Evolutionary conservation across 1,140 invertebrate species (phyloP).

Genomic region (Portunus trituberculatus): DNA sequence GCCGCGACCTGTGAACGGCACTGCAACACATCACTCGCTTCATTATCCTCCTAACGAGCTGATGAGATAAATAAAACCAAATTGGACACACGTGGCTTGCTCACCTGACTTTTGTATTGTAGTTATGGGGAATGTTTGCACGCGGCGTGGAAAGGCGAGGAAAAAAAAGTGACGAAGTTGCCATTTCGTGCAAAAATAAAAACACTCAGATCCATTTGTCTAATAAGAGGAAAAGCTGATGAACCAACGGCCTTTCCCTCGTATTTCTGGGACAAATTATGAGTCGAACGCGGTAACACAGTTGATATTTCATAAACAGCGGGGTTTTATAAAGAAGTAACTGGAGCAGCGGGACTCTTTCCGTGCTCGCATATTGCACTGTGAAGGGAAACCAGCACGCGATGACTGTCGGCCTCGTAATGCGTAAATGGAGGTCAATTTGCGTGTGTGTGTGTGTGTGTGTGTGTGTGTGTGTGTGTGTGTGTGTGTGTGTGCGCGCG

Average conservation of each 20-base stretch:
- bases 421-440: background rate
- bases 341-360: no score
- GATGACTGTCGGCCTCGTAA: background rate
- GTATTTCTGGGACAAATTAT: no score
- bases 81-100: background rate
- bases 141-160: background rate
- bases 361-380: background rate
- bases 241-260: no score
- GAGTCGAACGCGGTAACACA: no score
- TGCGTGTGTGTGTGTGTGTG: constrained; percentile 7
- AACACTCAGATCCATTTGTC: no score
- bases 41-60: background rate
- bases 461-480: background rate
- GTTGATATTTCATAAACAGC: no score
- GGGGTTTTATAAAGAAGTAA: no score
- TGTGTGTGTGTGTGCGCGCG: background rate
- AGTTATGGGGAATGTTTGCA: background rate
- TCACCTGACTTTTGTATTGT: background rate
- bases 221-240: no score
- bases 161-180: background rate
- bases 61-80: background rate
- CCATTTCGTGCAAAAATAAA: background rate
- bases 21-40: background rate
- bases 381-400: background rate
- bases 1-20: background rate